These are phyloP conservation scores for Camelus dromedarius DNA, from an alignment of 2,113 vertebrate species.

Conservation along the genomic window DNA sequence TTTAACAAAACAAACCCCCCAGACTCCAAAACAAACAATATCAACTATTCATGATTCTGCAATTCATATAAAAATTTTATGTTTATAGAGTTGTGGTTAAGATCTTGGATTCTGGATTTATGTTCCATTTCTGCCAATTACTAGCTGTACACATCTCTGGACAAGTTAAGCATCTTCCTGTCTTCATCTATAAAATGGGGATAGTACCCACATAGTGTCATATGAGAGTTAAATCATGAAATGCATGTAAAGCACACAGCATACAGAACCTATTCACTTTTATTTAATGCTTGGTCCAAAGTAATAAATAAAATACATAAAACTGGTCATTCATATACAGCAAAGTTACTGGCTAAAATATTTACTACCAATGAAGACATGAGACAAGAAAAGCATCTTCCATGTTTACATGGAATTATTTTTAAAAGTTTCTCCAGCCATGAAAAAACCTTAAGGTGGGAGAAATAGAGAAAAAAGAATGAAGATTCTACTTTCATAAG, in stretches of 20 bases:
- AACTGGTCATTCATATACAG: neutral
- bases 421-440: conserved; percentile 40
- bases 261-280: neutral
- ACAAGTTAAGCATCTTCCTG: neutral
- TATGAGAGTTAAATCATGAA: neutral
- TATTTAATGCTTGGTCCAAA: neutral
- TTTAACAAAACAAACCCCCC: neutral
- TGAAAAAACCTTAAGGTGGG: neutral
- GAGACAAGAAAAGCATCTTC: conserved; percentile 27
- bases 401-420: neutral
- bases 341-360: conserved; percentile 47
- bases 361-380: conserved; percentile 41
- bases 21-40: neutral
- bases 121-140: neutral
- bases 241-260: neutral
- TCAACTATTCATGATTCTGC: neutral
- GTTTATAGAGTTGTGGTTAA: neutral
- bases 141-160: neutral
- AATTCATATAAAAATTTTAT: neutral
- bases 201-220: neutral
- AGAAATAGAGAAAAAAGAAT: neutral
- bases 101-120: conserved; percentile 14
- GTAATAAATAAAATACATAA: neutral
- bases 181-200: neutral
- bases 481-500: neutral